A percentile compares a stretch with the other conserved stretches of the same genome.
phyloP scores from a whole-genome alignment of 2,113 vertebrate genomes.

The Corythaixoides concolor region DNA sequence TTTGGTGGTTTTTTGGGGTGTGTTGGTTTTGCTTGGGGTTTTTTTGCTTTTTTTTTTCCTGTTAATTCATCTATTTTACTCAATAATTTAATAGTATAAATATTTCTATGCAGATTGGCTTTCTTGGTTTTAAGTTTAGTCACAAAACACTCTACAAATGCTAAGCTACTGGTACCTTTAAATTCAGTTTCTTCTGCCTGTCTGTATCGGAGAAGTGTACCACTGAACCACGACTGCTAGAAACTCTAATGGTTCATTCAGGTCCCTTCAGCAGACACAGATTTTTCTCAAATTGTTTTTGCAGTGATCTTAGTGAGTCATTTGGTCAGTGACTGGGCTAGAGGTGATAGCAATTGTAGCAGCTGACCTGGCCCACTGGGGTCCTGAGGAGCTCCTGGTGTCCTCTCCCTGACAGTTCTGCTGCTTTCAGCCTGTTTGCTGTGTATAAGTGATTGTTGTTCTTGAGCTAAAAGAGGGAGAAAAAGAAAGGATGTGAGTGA shows the following conservation, averaged over 20 bases:
- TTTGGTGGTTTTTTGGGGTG: rapidly evolving
- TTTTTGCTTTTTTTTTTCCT: too few relatives aligned
- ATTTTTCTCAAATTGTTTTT: not conserved
- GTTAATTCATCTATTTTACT: not conserved
- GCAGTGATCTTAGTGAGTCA: not conserved
- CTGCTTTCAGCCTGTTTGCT: conserved; percentile 75
- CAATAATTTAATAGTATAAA: not conserved
- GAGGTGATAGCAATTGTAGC: not conserved
- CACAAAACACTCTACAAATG: not conserved
- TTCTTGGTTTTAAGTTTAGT: not conserved
- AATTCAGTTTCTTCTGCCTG: not conserved
- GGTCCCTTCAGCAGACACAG: not conserved
- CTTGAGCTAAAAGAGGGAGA: conserved; percentile 28
- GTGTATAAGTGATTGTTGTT: conserved; percentile 29
- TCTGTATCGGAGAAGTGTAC: not conserved
- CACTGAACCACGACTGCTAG: not conserved
- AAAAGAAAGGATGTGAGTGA: not conserved
- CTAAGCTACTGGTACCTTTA: not conserved
- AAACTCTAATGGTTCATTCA: not conserved
- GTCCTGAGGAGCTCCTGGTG: conserved; percentile 7
- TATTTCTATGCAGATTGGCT: not conserved
- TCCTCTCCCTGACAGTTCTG: not conserved
- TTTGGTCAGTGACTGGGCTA: not conserved
- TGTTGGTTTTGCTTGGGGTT: not conserved
- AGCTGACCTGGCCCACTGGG: conserved; percentile 63